phyloP scores from a whole-genome alignment of 1,140 invertebrate species.

The Batillaria attramentaria region DNA sequence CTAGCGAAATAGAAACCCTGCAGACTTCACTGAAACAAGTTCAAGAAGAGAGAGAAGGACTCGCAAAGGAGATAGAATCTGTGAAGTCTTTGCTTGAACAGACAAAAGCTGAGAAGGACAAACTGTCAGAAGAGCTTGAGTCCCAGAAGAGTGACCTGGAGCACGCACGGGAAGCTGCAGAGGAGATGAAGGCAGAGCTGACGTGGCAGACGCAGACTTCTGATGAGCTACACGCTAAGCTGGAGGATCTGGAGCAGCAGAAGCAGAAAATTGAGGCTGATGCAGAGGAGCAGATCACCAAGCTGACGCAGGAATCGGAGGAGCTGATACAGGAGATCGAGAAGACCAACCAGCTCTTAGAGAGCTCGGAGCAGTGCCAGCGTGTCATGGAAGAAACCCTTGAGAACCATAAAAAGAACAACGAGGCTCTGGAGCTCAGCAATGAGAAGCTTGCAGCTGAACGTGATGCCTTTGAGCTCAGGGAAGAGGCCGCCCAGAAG shows the following conservation, averaged over 20 bases:
- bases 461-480: conserved; percentile 35
- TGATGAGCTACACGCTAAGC: neutral
- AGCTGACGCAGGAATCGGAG: conserved; percentile 29
- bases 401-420: conserved; percentile 30
- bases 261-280: conserved; percentile 31
- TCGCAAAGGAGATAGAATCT: neutral
- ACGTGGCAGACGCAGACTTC: conserved; percentile 25
- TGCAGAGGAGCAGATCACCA: conserved; percentile 29
- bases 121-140: conserved; percentile 2
- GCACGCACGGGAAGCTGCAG: neutral
- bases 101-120: neutral
- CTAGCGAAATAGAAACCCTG: neutral
- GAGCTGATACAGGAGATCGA: conserved; percentile 31
- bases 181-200: conserved; percentile 17
- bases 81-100: neutral
- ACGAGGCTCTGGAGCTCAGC: conserved; percentile 28
- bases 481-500: conserved; percentile 21
- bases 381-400: conserved; percentile 24
- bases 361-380: conserved; percentile 21
- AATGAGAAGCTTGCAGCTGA: conserved; percentile 31
- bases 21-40: neutral
- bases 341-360: conserved; percentile 25
- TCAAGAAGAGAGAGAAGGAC: neutral
- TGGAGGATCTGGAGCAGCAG: conserved; percentile 37
- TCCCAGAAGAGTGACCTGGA: neutral